Conservation (phyloP, 2,888 invertebrate genomes). For the Cheilosia urbana region DNA sequence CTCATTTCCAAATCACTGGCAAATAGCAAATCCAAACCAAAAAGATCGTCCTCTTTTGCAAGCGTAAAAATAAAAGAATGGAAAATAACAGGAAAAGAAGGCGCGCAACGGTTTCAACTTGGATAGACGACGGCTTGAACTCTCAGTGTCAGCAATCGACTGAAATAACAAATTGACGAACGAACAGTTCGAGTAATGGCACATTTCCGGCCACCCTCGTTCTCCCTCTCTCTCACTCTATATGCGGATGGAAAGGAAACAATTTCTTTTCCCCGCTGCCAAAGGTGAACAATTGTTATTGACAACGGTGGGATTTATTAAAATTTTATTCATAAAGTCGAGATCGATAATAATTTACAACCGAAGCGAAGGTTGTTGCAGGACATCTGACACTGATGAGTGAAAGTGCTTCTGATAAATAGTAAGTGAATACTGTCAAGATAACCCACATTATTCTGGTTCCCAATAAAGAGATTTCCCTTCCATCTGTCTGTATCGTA, state of each 20-base stretch:
- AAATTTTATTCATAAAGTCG: conserved; percentile 60
- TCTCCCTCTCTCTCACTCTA: neutral
- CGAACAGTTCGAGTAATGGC: conserved; percentile 72
- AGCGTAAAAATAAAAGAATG: neutral
- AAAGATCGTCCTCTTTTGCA: conserved; percentile 31
- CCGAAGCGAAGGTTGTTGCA: neutral
- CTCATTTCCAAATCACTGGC: conserved; percentile 73
- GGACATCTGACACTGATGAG: conserved; percentile 10
- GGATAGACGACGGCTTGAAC: conserved; percentile 47
- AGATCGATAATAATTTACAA: conserved; percentile 24
- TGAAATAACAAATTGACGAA: conserved; percentile 71
- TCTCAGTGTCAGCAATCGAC: conserved; percentile 49
- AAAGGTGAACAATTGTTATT: conserved; percentile 67
- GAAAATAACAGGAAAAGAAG: conserved; percentile 57
- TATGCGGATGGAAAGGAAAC: conserved; percentile 48
- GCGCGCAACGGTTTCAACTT: conserved; percentile 56
- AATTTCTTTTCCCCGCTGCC: conserved; percentile 43
- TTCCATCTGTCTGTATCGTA: neutral
- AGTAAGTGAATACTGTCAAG: neutral
- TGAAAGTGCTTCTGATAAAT: conserved; percentile 18
- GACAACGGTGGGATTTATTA: conserved; percentile 53
- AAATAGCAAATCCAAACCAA: conserved; percentile 70
- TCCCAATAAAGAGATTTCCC: conserved; percentile 14
- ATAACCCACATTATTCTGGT: neutral
- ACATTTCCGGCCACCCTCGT: conserved; percentile 55